phyloP scores from a whole-genome alignment of 2,113 vertebrate species.

The Rhabdomys dilectus region DNA sequence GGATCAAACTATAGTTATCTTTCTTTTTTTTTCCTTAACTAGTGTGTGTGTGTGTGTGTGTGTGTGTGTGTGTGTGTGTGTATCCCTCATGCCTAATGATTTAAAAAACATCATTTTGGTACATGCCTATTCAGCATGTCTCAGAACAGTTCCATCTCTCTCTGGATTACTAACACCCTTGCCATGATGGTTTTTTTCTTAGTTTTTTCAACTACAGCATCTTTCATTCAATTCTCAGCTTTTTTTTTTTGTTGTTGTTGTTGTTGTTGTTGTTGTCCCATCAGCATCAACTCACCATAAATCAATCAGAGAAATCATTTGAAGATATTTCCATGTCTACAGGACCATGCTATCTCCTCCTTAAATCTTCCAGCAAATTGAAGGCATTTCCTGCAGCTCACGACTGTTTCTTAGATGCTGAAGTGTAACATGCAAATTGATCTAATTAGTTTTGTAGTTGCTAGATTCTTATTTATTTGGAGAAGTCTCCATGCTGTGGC shows the following conservation, averaged over 20 bases:
- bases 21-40: background rate
- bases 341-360: background rate
- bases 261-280: background rate
- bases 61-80: background rate
- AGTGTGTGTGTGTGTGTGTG: background rate
- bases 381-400: background rate
- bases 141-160: background rate
- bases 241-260: background rate
- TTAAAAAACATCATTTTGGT: background rate
- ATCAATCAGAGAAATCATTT: background rate
- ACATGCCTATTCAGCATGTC: background rate
- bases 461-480: conserved; percentile 7
- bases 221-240: background rate
- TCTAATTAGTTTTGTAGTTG: conserved; percentile 33
- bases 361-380: background rate
- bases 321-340: background rate
- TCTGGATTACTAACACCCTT: background rate
- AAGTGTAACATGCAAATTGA: conserved; percentile 3
- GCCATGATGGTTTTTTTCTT: background rate
- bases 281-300: background rate
- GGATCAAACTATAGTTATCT: background rate
- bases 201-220: background rate
- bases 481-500: background rate
- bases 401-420: conserved; percentile 29
- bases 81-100: background rate